Conservation (phyloP, 1,140 invertebrate species). For the Agrilus planipennis region DNA sequence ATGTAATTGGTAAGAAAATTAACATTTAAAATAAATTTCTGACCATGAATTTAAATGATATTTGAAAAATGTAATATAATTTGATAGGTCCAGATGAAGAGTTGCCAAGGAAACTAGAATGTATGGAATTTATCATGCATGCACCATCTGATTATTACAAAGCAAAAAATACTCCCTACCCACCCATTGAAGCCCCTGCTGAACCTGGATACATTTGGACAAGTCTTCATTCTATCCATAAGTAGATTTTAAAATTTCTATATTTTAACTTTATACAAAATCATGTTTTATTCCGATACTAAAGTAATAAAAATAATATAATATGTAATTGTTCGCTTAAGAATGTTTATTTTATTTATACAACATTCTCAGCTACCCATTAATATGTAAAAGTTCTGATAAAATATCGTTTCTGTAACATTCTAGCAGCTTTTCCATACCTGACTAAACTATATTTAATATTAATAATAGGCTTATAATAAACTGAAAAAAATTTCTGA, state of each 20-base stretch:
- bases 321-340: too few species aligned
- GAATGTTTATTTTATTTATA: too few species aligned
- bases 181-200: conserved; percentile 39
- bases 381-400: too few species aligned
- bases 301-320: too few species aligned
- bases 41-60: neutral
- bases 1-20: conserved; percentile 59
- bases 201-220: conserved; percentile 59
- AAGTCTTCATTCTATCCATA: conserved; percentile 23
- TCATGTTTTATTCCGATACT: too few species aligned
- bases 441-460: too few species aligned
- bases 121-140: conserved; percentile 86
- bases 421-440: too few species aligned
- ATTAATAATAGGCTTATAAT: too few species aligned
- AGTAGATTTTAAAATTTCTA: neutral
- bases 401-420: too few species aligned
- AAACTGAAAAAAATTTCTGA: too few species aligned
- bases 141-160: conserved; percentile 86
- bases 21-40: neutral
- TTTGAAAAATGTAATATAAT: neutral
- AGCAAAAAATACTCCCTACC: conserved; percentile 64
- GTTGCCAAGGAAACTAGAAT: conserved; percentile 71
- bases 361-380: too few species aligned
- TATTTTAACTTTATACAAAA: neutral
- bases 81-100: conserved; percentile 81